These are phyloP conservation scores for Bergia puertoricense DNA, from an alignment of 92 coral and sea anemone genomes.

Conservation along the genomic window DNA sequence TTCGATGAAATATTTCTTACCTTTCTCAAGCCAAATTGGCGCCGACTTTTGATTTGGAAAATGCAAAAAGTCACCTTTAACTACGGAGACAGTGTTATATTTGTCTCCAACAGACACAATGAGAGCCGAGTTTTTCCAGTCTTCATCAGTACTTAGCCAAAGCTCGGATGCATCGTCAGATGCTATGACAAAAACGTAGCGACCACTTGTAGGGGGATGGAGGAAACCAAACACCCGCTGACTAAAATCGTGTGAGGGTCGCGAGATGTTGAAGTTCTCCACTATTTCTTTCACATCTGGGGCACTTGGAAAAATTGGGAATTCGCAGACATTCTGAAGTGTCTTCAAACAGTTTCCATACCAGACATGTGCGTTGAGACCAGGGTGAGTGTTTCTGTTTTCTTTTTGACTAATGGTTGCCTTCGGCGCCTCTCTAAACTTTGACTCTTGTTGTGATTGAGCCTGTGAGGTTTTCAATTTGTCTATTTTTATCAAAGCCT, in stretches of 20 bases:
- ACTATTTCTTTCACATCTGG: constrained; percentile 34
- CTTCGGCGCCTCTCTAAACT: background rate
- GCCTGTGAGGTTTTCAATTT: background rate
- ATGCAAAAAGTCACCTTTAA: constrained; percentile 2
- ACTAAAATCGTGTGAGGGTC: background rate
- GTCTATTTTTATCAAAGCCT: background rate
- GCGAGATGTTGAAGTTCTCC: background rate
- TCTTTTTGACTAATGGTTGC: background rate
- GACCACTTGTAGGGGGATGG: constrained; percentile 43
- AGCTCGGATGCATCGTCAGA: constrained; percentile 46
- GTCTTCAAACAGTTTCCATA: constrained; percentile 3
- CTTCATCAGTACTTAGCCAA: constrained; percentile 42
- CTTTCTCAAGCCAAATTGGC: constrained; percentile 1
- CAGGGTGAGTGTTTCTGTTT: background rate
- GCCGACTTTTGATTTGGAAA: constrained; percentile 40
- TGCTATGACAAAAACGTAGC: constrained; percentile 40
- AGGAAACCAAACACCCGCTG: background rate
- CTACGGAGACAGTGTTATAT: background rate
- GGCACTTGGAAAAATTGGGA: constrained; percentile 45
- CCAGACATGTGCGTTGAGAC: constrained; percentile 49
- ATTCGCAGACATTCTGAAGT: constrained; percentile 23
- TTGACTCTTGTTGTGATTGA: background rate
- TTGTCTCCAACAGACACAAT: constrained; percentile 24
- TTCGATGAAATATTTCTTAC: constrained; percentile 40
- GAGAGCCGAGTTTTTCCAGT: constrained; percentile 36